Evolutionary conservation across 2,797 vertebrate genomes (phyloP).

Genomic region (Eptatretus atami): DNA sequence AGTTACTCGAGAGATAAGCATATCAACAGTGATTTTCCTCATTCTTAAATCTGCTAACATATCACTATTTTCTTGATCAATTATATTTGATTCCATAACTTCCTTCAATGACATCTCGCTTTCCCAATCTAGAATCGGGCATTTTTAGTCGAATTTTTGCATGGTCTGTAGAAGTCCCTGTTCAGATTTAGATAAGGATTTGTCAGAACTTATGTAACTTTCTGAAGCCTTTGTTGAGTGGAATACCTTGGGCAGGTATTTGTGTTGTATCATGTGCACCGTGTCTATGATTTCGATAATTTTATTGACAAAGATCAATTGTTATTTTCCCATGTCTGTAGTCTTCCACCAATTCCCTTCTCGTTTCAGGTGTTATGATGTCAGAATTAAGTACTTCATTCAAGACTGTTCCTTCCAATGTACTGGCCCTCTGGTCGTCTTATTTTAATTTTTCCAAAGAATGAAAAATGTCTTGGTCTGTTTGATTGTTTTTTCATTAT

Average conservation of each 20-base stretch:
- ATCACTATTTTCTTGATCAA: background rate
- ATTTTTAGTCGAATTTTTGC: no score
- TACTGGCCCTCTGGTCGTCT: slow-evolving; percentile 20
- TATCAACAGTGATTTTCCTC: background rate
- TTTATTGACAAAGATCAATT: slow-evolving; percentile 1
- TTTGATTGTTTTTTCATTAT: slow-evolving; percentile 14
- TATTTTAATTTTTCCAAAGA: slow-evolving; percentile 9
- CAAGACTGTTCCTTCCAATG: slow-evolving; percentile 17
- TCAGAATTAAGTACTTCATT: slow-evolving; percentile 46
- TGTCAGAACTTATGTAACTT: no score
- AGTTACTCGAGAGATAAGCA: background rate
- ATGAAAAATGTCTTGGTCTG: slow-evolving; percentile 18
- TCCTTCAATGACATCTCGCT: slow-evolving; percentile 12
- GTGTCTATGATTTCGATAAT: slow-evolving; percentile 9
- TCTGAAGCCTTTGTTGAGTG: slow-evolving; percentile 11
- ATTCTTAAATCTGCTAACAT: slow-evolving; percentile 1
- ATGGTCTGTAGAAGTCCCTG: no score
- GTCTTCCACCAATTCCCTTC: slow-evolving; percentile 22
- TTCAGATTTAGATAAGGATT: no score
- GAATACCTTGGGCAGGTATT: slow-evolving; percentile 13
- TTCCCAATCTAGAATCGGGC: slow-evolving; percentile 10
- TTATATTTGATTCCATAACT: background rate
- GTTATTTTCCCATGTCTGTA: slow-evolving; percentile 12
- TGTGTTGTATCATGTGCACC: accelerated
- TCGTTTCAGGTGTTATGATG: slow-evolving; percentile 21